Conservation (phyloP, 2,797 vertebrate genomes). For the Vespertilio murinus region DNA sequence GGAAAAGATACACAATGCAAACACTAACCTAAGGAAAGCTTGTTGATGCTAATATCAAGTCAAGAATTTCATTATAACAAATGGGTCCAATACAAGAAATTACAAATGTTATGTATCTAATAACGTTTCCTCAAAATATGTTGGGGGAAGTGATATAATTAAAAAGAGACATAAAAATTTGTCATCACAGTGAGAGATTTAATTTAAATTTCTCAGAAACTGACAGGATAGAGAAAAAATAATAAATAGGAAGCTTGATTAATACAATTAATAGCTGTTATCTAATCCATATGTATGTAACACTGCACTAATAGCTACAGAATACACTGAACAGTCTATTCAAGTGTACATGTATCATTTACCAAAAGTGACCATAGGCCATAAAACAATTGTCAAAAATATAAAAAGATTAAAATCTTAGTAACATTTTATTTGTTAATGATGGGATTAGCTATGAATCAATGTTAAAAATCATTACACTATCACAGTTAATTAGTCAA, state of each 20-base stretch:
- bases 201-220: neutral
- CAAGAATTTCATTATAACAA: neutral
- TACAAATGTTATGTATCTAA: neutral
- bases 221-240: neutral
- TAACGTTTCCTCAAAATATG: neutral
- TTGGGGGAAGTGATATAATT: neutral
- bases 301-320: neutral
- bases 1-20: neutral
- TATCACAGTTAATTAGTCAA: neutral
- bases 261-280: neutral
- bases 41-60: neutral
- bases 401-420: neutral
- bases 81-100: neutral
- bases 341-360: neutral
- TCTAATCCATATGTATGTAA: neutral
- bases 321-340: neutral
- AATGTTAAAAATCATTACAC: neutral
- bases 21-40: neutral
- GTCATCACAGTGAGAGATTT: neutral
- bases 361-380: neutral
- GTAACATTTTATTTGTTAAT: neutral
- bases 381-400: neutral
- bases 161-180: neutral
- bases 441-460: neutral
- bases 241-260: neutral